phyloP scores from a whole-genome alignment of 2,888 invertebrate species.

The Drosophila diplacantha region DNA sequence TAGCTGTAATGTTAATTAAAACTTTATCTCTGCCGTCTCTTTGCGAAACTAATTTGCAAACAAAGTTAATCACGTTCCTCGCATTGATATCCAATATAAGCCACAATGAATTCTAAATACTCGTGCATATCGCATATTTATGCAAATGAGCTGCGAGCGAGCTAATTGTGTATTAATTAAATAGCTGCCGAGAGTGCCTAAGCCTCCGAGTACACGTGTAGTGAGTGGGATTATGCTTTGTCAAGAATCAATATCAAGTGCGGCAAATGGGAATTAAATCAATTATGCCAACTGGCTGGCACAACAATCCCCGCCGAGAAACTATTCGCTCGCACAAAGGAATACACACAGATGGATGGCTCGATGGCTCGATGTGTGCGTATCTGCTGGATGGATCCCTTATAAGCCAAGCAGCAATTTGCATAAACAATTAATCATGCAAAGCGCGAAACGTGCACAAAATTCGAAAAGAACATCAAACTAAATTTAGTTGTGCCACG shows the following conservation, averaged over 20 bases:
- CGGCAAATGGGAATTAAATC: slow-evolving; percentile 43
- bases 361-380: neutral
- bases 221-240: slow-evolving; percentile 42
- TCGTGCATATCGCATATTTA: slow-evolving; percentile 55
- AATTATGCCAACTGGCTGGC: slow-evolving; percentile 40
- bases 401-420: slow-evolving; percentile 59
- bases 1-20: slow-evolving; percentile 65
- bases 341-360: slow-evolving; percentile 10
- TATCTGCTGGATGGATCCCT: slow-evolving; percentile 25
- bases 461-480: slow-evolving; percentile 52
- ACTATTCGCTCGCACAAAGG: slow-evolving; percentile 11
- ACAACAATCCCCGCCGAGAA: slow-evolving; percentile 11
- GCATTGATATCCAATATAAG: slow-evolving; percentile 48
- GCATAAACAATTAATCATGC: slow-evolving; percentile 71
- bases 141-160: slow-evolving; percentile 55
- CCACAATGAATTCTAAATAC: slow-evolving; percentile 45
- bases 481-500: slow-evolving; percentile 53
- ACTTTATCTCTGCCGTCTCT: slow-evolving; percentile 42
- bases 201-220: slow-evolving; percentile 48
- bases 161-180: slow-evolving; percentile 68
- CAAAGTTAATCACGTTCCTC: slow-evolving; percentile 58
- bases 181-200: slow-evolving; percentile 34
- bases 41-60: slow-evolving; percentile 57
- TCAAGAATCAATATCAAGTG: slow-evolving; percentile 31
- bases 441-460: slow-evolving; percentile 65